Base-by-base conservation (phyloP, 2,888 invertebrate species). In the Agrypnus murinus region DNA sequence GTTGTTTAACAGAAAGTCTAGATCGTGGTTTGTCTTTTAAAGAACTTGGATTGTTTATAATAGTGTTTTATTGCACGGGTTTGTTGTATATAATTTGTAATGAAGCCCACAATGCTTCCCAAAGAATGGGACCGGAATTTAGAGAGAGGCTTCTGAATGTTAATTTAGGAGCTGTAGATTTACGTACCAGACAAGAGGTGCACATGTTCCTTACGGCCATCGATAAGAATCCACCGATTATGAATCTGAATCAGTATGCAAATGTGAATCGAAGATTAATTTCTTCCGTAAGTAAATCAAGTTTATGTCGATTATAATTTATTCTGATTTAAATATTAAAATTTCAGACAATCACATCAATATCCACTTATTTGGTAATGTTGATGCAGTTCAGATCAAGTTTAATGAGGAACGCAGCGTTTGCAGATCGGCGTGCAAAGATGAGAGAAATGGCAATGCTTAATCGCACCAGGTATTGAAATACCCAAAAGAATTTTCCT, bases 121-220 rank as follows among this genome's bases (percentile, higher is more conserved):
- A 88, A 55, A 91, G 90, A 85, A 90, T 90, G 81, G 85, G 85
- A 66, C 81, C 82, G 0, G 84, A 84, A 65, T 86, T 86, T 81
- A 90, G 91, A 84, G 88, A 90, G 12, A 88, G 91, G 74, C 85
- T 92, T 9, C 84, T 93, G 1, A 92, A 91, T 79, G 90, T 92
- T 0, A 92, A 92, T 83, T 85, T 92, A 6, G 89, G 89, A 0
- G 88, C 89, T 0, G 89, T 92, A 6, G 91, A 92, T 82, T 86
- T 87, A 45, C 88, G 89, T 62, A 91, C 92, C 0, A 89, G 91
- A 77, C 89, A 90, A 34, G 92, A 92, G 80, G 90, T 92, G 12
- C 90, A 92, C 79, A 92, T 93, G 92, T 91, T 93, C 78, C 84
- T 93, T 31, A 90, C 91, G 4, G 92, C 92, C 0, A 92, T 92